Conservation (phyloP, 2,113 vertebrate genomes). For the Psittacula cyanocephala region DNA sequence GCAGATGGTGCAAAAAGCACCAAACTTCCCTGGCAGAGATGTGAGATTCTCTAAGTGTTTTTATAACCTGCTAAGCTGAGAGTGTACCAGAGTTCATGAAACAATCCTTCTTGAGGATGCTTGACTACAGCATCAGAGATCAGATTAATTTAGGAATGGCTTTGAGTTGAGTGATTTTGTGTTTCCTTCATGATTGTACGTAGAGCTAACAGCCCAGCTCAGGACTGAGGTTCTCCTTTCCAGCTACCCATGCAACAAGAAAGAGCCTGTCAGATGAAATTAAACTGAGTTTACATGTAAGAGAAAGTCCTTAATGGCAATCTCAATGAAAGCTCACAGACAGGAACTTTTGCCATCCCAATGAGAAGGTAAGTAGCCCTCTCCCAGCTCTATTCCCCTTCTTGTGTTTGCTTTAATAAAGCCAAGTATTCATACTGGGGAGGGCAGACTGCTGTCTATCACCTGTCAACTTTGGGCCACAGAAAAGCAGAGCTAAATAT, state of each 20-base stretch:
- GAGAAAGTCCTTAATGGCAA: neutral
- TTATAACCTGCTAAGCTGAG: neutral
- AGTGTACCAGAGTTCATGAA: neutral
- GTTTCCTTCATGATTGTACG: neutral
- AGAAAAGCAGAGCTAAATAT: conserved; percentile 14
- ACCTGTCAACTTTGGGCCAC: neutral
- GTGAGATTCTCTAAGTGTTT: neutral
- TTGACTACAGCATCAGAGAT: neutral
- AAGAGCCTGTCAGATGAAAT: neutral
- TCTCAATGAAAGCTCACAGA: neutral
- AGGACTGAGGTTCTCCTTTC: neutral
- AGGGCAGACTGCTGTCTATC: neutral
- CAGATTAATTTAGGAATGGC: neutral
- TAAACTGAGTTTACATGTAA: neutral
- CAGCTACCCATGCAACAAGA: neutral
- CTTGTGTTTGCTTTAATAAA: neutral
- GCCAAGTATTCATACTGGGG: neutral
- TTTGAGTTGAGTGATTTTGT: neutral
- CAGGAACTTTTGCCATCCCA: neutral
- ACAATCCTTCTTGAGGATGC: neutral
- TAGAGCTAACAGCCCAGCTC: neutral
- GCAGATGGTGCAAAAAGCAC: neutral
- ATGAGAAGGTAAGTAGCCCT: neutral
- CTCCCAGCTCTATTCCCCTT: neutral
- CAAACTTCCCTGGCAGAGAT: neutral